Conservation (phyloP, 37 sponge, comb jelly and placozoan species). For the Haliclona indistincta region DNA sequence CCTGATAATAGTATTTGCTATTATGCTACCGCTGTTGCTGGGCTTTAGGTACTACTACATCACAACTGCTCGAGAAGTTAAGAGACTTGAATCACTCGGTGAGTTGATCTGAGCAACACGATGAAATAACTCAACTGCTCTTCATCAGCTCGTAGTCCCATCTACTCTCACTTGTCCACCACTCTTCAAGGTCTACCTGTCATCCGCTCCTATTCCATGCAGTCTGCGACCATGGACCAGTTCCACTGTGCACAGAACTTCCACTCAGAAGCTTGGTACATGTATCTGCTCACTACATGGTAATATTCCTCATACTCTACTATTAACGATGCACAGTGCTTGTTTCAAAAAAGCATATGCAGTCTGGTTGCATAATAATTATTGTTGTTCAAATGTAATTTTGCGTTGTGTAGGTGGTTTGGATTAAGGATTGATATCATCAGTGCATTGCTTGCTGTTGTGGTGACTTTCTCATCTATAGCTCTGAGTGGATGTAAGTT, state of each 20-base stretch:
- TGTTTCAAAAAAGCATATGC: no score
- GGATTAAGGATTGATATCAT: constrained; percentile 68
- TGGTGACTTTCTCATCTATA: constrained; percentile 57
- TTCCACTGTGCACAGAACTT: constrained; percentile 54
- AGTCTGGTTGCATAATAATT: no score
- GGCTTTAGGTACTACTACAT: constrained; percentile 58
- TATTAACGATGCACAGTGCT: no score
- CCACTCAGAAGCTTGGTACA: constrained; percentile 70
- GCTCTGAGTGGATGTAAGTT: no score
- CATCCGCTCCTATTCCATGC: constrained; percentile 60
- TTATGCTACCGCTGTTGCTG: constrained; percentile 37
- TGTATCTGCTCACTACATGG: constrained; percentile 44
- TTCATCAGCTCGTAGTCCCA: constrained; percentile 92
- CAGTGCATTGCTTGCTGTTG: constrained; percentile 36
- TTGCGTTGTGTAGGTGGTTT: constrained; percentile 81
- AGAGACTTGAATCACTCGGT: constrained; percentile 82
- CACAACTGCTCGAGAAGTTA: constrained; percentile 62
- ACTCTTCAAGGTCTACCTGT: constrained; percentile 80
- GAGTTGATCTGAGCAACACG: no score
- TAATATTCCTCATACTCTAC: no score
- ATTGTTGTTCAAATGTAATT: no score
- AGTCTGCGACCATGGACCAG: no score
- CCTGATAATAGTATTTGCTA: constrained; percentile 35
- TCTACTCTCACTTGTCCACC: constrained; percentile 80
- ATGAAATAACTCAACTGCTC: no score